These are phyloP conservation scores for Orthosia gothica DNA, from an alignment of 2,888 invertebrate species.

Conservation along the genomic window DNA sequence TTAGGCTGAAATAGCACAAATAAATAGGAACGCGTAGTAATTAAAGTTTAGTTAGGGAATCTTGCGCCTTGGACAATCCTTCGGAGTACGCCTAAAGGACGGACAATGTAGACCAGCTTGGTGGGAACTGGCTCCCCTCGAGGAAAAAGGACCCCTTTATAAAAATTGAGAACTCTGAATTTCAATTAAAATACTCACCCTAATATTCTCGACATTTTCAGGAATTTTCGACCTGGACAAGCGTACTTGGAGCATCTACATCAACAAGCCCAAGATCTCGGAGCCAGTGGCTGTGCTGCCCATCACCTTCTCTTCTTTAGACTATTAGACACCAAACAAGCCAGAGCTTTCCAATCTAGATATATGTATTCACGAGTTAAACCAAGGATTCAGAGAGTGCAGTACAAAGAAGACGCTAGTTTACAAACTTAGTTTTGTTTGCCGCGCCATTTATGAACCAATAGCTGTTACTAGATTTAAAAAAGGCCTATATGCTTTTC, in stretches of 20 bases:
- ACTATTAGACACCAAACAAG: conserved; percentile 46
- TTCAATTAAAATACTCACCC: background rate
- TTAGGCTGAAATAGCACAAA: no score
- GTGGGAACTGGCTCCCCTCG: no score
- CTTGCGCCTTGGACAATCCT: no score
- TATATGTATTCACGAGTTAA: background rate
- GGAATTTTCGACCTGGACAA: conserved; percentile 95
- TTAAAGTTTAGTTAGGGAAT: no score
- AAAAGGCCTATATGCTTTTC: no score
- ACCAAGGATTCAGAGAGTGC: conserved; percentile 3
- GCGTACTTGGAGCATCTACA: conserved; percentile 95
- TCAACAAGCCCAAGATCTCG: conserved; percentile 93
- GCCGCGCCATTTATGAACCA: background rate
- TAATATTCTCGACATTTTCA: conserved; percentile 76
- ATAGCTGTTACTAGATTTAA: no score
- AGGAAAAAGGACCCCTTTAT: no score
- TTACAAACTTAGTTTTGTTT: background rate
- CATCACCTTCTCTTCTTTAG: conserved; percentile 82
- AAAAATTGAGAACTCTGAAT: background rate
- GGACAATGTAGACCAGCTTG: no score
- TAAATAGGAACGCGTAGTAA: no score
- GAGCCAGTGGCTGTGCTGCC: conserved; percentile 95
- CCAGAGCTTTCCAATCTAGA: background rate
- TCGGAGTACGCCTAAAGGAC: no score
- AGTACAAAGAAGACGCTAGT: conserved; percentile 20